Evolutionary conservation across 2,888 invertebrate genomes (phyloP).

Genomic region (Apamea epomidion): DNA sequence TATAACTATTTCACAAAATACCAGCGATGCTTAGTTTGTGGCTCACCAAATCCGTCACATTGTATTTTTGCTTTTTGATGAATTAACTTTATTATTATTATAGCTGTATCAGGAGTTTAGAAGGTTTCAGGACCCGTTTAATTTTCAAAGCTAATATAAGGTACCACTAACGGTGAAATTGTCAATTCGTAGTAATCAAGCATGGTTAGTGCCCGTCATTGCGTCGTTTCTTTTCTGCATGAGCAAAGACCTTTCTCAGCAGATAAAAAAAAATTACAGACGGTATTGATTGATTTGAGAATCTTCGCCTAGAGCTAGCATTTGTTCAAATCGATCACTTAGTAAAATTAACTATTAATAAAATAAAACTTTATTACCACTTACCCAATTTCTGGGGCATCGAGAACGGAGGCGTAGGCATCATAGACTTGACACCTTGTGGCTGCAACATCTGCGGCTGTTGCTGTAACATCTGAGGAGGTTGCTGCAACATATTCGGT

Average conservation of each 20-base stretch:
- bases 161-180: not conserved
- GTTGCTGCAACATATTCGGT: slow-evolving; percentile 51
- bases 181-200: too few relatives aligned
- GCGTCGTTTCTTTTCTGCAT: not conserved
- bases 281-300: not conserved
- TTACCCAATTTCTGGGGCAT: slow-evolving; percentile 66
- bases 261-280: not conserved
- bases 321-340: not conserved
- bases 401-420: slow-evolving; percentile 52
- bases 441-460: slow-evolving; percentile 35
- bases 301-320: too few relatives aligned
- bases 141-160: not conserved
- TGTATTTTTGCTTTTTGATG: too few relatives aligned
- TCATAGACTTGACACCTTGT: slow-evolving; percentile 49
- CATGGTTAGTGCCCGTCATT: not conserved
- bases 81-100: too few relatives aligned
- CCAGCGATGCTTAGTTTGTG: too few relatives aligned
- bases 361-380: slow-evolving; percentile 1
- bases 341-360: not conserved
- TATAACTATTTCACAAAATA: too few relatives aligned
- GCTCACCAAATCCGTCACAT: too few relatives aligned
- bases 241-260: not conserved
- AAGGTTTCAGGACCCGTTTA: not conserved
- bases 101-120: not conserved
- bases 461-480: slow-evolving; percentile 44